phyloP scores from a whole-genome alignment of 2,113 vertebrate genomes.

The Taurulus bubalis region DNA sequence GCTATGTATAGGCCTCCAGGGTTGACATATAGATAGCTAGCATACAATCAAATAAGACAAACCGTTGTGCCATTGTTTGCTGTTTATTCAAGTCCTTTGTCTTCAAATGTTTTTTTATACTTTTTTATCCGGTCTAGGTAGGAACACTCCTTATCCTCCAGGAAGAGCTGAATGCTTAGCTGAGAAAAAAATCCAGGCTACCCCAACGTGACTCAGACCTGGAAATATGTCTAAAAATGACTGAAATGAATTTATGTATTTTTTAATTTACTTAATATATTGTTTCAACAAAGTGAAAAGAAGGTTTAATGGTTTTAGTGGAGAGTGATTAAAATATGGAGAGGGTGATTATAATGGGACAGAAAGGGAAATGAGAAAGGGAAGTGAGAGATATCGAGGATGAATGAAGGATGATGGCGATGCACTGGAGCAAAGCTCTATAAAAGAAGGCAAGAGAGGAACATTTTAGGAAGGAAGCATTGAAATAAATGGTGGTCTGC shows the following conservation, averaged over 20 bases:
- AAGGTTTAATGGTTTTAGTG: constrained; percentile 52
- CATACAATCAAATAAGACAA: neutral
- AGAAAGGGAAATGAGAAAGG: constrained; percentile 62
- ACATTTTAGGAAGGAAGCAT: constrained; percentile 45
- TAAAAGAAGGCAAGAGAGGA: constrained; percentile 20
- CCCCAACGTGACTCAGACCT: constrained; percentile 7
- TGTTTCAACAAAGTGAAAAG: constrained; percentile 52
- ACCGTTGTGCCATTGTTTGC: neutral
- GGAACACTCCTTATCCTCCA: neutral
- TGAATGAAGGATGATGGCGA: constrained; percentile 48
- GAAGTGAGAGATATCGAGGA: constrained; percentile 49
- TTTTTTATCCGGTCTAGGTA: neutral
- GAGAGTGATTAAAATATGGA: constrained; percentile 55
- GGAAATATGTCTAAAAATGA: constrained; percentile 34
- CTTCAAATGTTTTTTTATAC: neutral
- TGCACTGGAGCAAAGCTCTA: constrained; percentile 30
- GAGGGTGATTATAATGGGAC: constrained; percentile 52
- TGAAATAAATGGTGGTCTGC: constrained; percentile 65
- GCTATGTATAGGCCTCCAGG: neutral
- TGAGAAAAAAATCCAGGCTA: constrained; percentile 7
- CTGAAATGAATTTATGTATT: constrained; percentile 19
- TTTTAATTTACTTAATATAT: constrained; percentile 40
- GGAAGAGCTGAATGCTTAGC: neutral
- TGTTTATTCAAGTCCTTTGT: neutral
- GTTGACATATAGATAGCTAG: neutral